phyloP scores from a whole-genome alignment of 2,888 invertebrate genomes.

The Ochropacha duplaris region DNA sequence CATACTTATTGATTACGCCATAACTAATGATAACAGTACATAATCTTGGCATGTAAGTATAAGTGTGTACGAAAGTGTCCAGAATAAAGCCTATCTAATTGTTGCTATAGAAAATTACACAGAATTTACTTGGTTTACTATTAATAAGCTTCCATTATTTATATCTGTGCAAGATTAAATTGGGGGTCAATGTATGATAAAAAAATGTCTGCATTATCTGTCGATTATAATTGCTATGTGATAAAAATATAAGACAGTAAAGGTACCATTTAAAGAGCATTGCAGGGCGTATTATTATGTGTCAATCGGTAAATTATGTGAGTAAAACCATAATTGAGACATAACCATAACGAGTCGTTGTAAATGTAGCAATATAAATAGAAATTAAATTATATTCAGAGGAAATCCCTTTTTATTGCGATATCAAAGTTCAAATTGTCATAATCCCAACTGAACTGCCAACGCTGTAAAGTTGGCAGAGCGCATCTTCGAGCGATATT shows the following conservation, averaged over 20 bases:
- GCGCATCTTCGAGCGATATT: constrained; percentile 81
- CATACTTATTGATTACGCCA: neutral
- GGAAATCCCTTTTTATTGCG: constrained; percentile 39
- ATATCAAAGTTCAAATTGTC: constrained; percentile 76
- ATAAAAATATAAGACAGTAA: neutral
- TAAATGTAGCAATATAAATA: neutral
- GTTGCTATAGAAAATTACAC: neutral
- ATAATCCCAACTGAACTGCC: constrained; percentile 62
- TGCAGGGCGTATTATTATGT: neutral
- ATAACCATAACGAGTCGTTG: neutral
- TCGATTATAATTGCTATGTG: neutral
- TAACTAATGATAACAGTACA: neutral
- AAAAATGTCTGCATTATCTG: neutral
- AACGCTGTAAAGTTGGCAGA: constrained; percentile 74
- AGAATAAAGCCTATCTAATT: neutral
- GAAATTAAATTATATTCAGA: neutral
- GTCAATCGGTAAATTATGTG: too few species aligned
- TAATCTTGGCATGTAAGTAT: neutral
- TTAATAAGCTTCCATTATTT: neutral
- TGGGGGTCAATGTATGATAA: neutral
- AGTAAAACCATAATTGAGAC: too few species aligned
- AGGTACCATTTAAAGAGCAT: neutral
- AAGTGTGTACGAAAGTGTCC: neutral
- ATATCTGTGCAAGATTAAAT: neutral
- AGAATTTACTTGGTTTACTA: neutral